Conservation (phyloP, 2,888 invertebrate species). For the Leptopterna dolabrata region DNA sequence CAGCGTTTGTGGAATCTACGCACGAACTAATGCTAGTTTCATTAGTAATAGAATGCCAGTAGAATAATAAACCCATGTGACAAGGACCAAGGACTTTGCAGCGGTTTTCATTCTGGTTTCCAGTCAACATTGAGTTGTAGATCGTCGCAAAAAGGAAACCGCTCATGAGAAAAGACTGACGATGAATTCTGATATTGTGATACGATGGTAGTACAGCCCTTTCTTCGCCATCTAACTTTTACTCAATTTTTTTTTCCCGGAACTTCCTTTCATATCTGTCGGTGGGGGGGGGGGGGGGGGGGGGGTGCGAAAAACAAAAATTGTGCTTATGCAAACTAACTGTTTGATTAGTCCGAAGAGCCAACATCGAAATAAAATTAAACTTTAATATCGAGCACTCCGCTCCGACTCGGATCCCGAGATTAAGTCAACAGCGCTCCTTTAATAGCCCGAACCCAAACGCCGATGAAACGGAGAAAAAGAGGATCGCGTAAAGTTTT, state of each 20-base stretch:
- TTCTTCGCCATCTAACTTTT: background rate
- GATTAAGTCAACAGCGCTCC: slow-evolving; percentile 42
- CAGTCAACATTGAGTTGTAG: too few relatives aligned
- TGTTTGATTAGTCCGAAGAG: slow-evolving; percentile 45
- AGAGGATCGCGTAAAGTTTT: slow-evolving; percentile 24
- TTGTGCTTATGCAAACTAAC: slow-evolving; percentile 49
- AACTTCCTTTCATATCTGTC: too few relatives aligned
- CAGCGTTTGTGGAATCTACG: too few relatives aligned
- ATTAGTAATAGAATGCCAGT: too few relatives aligned
- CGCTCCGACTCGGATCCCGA: background rate
- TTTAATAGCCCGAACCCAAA: slow-evolving; percentile 28
- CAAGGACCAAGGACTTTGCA: too few relatives aligned
- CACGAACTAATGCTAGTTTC: too few relatives aligned
- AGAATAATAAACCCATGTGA: too few relatives aligned
- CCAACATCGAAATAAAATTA: slow-evolving; percentile 50
- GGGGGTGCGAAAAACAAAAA: slow-evolving; percentile 28
- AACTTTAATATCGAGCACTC: slow-evolving; percentile 47
- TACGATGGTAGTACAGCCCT: background rate
- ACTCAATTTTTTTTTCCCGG: background rate
- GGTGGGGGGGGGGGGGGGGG: background rate
- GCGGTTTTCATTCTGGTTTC: too few relatives aligned
- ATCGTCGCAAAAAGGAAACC: too few relatives aligned
- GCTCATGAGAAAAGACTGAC: background rate
- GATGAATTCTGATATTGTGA: background rate
- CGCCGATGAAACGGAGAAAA: slow-evolving; percentile 33